Evolutionary conservation across 2,797 vertebrate species (phyloP), one percentile per base, ranked within the genome.

Genomic region (Calcarius lapponicus): DNA sequence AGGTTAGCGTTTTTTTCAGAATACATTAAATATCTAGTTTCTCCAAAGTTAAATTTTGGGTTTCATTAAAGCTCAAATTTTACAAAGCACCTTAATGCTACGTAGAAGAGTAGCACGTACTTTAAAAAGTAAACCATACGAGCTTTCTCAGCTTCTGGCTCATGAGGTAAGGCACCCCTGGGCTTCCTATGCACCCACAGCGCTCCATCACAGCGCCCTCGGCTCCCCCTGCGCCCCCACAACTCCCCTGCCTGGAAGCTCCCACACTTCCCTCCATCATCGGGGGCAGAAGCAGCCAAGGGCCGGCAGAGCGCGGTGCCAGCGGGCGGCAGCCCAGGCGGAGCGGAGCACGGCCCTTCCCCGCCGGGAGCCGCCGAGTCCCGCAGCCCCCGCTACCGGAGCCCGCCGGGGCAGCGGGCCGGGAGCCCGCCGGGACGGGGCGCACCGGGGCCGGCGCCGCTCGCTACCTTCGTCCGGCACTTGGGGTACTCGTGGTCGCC

Each of bases 401-500:
- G 31, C 13, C 32, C 32, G 54, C 32, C 13, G n/a, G 56, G 56
- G 15, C n/a, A 25, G n/a, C 24, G 56, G n/a, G n/a, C 56, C 11
- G 48, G n/a, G 24, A 58, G 10, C 34, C 25, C 25, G 57, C 34
- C 34, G 25, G 57, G 57, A 18, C 34, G 3, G 76, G 58, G 31
- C 28, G 47, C 60, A 43, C 31, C 36, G 24, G 29, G 50, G 36
- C 79, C 15, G 38, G 29, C 21, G 50, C 42, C 69, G 48, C 83
- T 65, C 70, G n/a, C 71, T 98, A 99, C 99, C 99, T 99, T 99
- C 69, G 99, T 98, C 93, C 99, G 98, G 97, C 99, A 99, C 95
- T 99, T 99, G 43, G 99, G 99, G 96, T 99, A 99, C 91, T 99
- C 99, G 7, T 99, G 99, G 95, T 99, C 99, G 84, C 99, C 99